Percentiles rank a stretch among this genome's conserved stretches.
These are phyloP conservation scores for Cydia fagiglandana DNA, from an alignment of 1,140 invertebrate genomes.

Conservation along the genomic window DNA sequence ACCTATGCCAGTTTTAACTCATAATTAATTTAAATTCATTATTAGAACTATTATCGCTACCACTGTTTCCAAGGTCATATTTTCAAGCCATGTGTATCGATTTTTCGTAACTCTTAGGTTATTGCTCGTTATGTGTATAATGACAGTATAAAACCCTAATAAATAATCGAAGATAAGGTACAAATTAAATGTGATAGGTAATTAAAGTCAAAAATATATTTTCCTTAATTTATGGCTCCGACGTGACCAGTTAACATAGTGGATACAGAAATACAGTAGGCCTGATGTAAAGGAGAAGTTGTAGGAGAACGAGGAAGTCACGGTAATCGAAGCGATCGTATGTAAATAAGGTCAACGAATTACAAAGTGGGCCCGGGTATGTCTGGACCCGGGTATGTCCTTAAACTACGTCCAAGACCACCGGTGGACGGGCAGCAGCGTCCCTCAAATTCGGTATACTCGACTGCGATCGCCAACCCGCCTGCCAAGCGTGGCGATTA, in stretches of 20 bases:
- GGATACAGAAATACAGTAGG: background rate
- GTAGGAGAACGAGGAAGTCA: too few relatives aligned
- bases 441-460: too few relatives aligned
- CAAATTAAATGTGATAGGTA: constrained; percentile 30
- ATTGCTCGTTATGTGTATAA: background rate
- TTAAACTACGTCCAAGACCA: too few relatives aligned
- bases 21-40: too few relatives aligned
- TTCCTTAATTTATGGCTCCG: constrained; percentile 13
- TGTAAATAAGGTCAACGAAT: too few relatives aligned
- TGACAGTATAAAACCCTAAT: constrained; percentile 22
- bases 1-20: too few relatives aligned
- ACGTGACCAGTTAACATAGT: constrained; percentile 13
- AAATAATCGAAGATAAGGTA: constrained; percentile 21
- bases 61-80: background rate
- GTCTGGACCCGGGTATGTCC: too few relatives aligned
- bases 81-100: background rate
- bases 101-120: background rate
- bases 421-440: too few relatives aligned
- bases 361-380: too few relatives aligned
- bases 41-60: background rate
- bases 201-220: constrained; percentile 30
- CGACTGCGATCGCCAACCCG: too few relatives aligned
- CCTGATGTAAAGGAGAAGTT: background rate
- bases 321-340: too few relatives aligned
- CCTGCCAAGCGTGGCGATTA: too few relatives aligned